Evolutionary conservation across 2,888 invertebrate species (phyloP), one percentile per base, ranked within the genome.

Genomic region (Amiota mariae): DNA sequence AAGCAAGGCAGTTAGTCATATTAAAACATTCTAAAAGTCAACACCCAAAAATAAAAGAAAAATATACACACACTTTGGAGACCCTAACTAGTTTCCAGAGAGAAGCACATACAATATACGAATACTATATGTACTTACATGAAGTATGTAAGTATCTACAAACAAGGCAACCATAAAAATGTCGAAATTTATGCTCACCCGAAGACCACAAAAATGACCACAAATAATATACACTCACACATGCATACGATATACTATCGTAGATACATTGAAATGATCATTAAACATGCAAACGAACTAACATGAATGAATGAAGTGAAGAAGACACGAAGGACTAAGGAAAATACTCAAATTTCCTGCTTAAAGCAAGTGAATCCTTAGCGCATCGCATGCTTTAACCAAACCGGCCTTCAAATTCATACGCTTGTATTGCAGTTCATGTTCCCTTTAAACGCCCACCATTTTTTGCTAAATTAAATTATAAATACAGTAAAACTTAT

Each of bases 11-110:
- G 85, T 83, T 84, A 85, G 83, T 81, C 83, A 87, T 84, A 85
- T 84, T 85, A 86, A 84, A 84, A 85, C 84, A 84, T 86, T 84
- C 85, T 84, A 84, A 85, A 78, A 85, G 86, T 85, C 85, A 86
- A 86, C 87, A 84, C 85, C 87, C 84, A 79, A 82, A 84, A 77
- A 77, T n/a, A 73, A 82, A 77, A 77, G 77, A 79, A 78, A 77
- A 84, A 78, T 75, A 75, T 51, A 24, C 1, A 24, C 24, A 24
- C 36, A 36, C 24, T 24, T 36, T 36, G 36, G 36, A 36, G 36
- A 36, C 36, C 6, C 36, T 36, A 6, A 66, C 18, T 15, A 66
- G 20, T 48, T 66, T 54, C 15, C 74, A 72, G 77, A 73, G 36
- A 56, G 20, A 46, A 51, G 49, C 56, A 71, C 75, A 82, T 63